Evolutionary conservation across 2,888 invertebrate species (phyloP).

Genomic region (Dysmachus trigonus): DNA sequence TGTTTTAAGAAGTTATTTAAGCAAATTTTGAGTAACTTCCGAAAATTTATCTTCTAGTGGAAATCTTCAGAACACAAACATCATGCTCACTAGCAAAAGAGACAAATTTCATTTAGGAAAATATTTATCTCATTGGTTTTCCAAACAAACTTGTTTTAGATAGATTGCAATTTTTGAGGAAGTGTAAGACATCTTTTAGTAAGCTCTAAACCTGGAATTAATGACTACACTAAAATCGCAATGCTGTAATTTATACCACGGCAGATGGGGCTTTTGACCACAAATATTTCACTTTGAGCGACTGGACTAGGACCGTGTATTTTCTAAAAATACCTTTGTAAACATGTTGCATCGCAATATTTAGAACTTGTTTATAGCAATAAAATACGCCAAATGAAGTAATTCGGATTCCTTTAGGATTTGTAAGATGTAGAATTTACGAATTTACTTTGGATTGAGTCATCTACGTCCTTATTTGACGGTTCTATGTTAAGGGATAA

Average conservation of each 20-base stretch:
- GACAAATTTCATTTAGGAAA: background rate
- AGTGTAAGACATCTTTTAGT: background rate
- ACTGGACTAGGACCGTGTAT: background rate
- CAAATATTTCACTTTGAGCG: background rate
- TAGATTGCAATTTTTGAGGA: background rate
- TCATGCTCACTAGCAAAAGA: background rate
- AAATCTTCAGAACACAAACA: background rate
- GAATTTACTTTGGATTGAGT: background rate
- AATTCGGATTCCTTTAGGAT: background rate
- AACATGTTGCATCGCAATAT: background rate
- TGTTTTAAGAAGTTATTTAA: background rate
- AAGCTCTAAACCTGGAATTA: background rate
- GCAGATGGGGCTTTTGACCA: background rate
- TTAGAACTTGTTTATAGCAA: background rate
- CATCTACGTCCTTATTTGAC: background rate
- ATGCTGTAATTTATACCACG: background rate
- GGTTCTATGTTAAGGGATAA: background rate
- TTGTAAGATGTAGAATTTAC: background rate
- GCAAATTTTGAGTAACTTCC: background rate
- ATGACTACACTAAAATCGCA: background rate
- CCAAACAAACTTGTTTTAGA: background rate
- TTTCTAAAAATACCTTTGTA: constrained; percentile 9
- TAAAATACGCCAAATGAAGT: background rate
- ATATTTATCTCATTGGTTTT: background rate
- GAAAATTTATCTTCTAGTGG: background rate